Evolutionary conservation across 37 sponge, comb jelly and placozoan species (phyloP).

Genomic region (Ephydatia muelleri): DNA sequence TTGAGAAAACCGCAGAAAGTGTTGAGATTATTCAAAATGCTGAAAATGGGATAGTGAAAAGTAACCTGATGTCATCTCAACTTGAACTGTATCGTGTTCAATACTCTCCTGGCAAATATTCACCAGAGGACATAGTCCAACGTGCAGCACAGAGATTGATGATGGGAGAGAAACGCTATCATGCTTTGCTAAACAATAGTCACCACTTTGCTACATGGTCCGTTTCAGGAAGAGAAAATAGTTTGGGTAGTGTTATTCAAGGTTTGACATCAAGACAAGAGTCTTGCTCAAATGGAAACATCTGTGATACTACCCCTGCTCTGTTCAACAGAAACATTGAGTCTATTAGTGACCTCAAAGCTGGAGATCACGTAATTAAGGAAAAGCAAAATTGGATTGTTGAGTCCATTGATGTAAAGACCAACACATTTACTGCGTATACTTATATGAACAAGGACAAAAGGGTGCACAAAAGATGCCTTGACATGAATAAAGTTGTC

Average conservation of each 20-base stretch:
- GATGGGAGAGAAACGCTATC: conserved; percentile 19
- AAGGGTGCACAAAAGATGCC: background rate
- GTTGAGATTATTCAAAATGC: conserved; percentile 11
- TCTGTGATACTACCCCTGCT: background rate
- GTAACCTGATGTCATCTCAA: background rate
- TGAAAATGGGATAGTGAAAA: background rate
- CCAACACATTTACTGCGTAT: conserved; percentile 5
- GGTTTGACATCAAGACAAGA: background rate
- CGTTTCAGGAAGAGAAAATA: conserved; percentile 17
- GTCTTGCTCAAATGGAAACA: background rate
- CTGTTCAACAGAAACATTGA: background rate
- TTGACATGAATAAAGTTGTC: background rate
- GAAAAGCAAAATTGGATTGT: conserved; percentile 19
- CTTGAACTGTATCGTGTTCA: background rate
- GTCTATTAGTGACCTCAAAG: conserved; percentile 6
- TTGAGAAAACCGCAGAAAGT: background rate
- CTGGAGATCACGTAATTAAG: conserved; percentile 29
- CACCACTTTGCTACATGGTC: conserved; percentile 29
- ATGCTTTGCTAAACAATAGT: conserved; percentile 44
- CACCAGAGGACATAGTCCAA: conserved; percentile 9
- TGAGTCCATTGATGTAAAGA: background rate
- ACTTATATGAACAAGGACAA: background rate
- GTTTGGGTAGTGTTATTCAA: background rate
- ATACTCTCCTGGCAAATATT: conserved; percentile 5
- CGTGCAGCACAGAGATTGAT: conserved; percentile 17